Evolutionary conservation across 2,888 invertebrate species (phyloP).

Genomic region (Calliopum simillimum): DNA sequence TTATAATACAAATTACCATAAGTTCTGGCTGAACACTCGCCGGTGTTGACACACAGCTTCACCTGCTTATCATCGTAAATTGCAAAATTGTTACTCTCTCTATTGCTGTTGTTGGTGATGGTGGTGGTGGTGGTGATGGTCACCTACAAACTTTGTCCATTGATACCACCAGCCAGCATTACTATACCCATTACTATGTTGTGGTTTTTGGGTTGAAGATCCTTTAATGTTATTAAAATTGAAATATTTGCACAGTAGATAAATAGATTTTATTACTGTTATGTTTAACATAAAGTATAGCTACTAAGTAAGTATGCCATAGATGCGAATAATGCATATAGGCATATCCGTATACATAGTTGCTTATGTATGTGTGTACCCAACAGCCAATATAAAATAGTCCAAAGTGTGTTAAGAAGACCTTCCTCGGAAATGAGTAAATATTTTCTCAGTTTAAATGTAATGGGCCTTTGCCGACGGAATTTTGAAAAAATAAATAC

Average conservation of each 20-base stretch:
- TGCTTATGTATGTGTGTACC: too few relatives aligned
- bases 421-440: too few relatives aligned
- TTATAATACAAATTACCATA: slow-evolving; percentile 38
- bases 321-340: too few relatives aligned
- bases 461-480: too few relatives aligned
- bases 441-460: too few relatives aligned
- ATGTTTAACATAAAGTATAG: too few relatives aligned
- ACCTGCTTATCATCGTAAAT: slow-evolving; percentile 32
- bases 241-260: slow-evolving; percentile 14
- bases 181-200: background rate
- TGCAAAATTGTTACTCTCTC: slow-evolving; percentile 18
- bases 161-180: background rate
- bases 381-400: too few relatives aligned
- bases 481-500: too few relatives aligned
- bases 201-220: background rate
- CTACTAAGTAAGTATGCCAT: too few relatives aligned
- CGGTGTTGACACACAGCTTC: slow-evolving; percentile 23
- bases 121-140: too few relatives aligned
- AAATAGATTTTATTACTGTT: background rate
- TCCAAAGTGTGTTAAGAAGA: too few relatives aligned
- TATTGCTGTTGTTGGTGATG: background rate
- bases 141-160: background rate
- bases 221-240: slow-evolving; percentile 9
- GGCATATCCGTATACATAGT: too few relatives aligned
- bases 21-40: slow-evolving; percentile 8